phyloP scores from a whole-genome alignment of 2,113 vertebrate species.

The Himantopus leucocephalus region DNA sequence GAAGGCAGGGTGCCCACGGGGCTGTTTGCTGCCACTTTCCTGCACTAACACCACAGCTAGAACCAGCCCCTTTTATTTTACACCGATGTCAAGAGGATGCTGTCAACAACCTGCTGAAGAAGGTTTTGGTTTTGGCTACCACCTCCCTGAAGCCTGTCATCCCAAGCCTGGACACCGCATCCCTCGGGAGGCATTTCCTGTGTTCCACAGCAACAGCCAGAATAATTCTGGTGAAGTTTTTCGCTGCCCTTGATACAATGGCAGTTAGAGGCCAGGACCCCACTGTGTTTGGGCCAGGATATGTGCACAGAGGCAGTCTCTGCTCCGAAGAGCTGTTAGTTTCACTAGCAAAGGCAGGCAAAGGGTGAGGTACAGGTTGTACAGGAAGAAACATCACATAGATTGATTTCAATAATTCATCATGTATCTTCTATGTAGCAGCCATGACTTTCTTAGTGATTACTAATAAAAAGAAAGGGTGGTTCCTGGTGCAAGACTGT shows the following conservation, averaged over 20 bases:
- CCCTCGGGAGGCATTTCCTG: not conserved
- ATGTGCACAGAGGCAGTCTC: not conserved
- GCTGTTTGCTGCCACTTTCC: not conserved
- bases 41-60: not conserved
- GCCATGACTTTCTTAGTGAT: not conserved
- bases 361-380: not conserved
- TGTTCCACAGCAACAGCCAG: not conserved
- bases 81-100: not conserved
- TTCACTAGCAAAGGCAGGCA: not conserved
- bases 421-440: not conserved
- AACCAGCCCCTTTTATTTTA: not conserved
- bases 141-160: not conserved
- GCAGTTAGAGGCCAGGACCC: not conserved
- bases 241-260: not conserved
- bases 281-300: not conserved
- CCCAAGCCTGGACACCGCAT: rapidly evolving
- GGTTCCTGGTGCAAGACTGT: not conserved
- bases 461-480: not conserved
- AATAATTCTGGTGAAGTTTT: not conserved
- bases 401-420: not conserved
- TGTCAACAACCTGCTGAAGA: not conserved
- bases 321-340: not conserved
- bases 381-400: not conserved
- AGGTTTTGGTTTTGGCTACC: not conserved
- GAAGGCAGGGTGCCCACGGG: not conserved